phyloP scores from a whole-genome alignment of 2,888 invertebrate species.

The Ceriagrion tenellum region DNA sequence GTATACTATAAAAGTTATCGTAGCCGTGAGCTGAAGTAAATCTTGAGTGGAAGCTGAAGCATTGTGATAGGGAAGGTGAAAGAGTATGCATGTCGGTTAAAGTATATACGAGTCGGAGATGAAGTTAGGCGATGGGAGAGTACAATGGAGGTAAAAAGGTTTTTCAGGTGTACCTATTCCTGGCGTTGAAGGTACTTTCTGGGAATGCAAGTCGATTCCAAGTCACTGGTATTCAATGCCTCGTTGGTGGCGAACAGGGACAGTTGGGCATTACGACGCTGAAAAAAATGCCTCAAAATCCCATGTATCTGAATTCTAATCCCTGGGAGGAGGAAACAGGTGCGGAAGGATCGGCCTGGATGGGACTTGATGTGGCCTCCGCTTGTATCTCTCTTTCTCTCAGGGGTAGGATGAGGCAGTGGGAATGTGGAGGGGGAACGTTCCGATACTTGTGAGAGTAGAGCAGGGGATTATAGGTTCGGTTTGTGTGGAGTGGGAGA shows the following conservation, averaged over 20 bases:
- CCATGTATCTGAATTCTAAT: not conserved
- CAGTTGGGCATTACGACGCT: not conserved
- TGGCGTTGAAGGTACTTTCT: too few species aligned
- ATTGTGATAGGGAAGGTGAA: too few species aligned
- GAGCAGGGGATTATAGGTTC: not conserved
- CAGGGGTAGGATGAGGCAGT: not conserved
- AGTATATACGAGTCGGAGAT: too few species aligned
- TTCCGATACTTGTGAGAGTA: not conserved
- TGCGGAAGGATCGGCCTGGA: too few species aligned
- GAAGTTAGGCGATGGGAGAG: too few species aligned
- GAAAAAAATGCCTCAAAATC: not conserved
- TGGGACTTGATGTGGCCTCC: not conserved
- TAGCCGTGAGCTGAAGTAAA: too few species aligned
- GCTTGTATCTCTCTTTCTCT: not conserved
- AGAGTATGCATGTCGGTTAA: too few species aligned
- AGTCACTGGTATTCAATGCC: not conserved
- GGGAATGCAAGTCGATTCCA: too few species aligned
- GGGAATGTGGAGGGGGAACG: not conserved
- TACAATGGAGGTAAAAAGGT: too few species aligned
- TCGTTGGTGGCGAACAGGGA: not conserved
- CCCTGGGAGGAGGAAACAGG: not conserved
- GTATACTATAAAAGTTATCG: too few species aligned
- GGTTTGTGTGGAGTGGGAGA: constrained; percentile 6
- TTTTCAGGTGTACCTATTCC: too few species aligned
- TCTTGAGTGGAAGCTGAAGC: too few species aligned